A percentile compares a stretch with the other conserved stretches of the same genome.
These are phyloP conservation scores for Lepidocyrtoides sp. DNA, from an alignment of 2,888 invertebrate species.

Conservation along the genomic window DNA sequence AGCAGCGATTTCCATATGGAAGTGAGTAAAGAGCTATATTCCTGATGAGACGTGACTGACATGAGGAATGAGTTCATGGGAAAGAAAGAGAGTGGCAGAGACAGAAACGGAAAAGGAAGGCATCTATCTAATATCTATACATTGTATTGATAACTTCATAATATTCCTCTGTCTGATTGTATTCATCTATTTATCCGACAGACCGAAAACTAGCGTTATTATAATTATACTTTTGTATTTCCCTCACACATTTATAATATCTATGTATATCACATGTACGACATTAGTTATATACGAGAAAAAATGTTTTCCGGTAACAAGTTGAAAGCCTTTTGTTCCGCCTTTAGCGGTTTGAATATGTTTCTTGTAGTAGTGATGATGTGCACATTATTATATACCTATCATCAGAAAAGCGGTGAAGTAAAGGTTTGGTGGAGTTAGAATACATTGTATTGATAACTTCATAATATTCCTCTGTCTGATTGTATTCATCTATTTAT, in stretches of 20 bases:
- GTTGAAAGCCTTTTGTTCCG: background rate
- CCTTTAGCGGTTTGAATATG: background rate
- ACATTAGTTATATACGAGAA: background rate
- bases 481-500: background rate
- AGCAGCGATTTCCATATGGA: constrained; percentile 60
- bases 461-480: background rate
- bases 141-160: background rate
- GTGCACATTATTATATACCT: background rate
- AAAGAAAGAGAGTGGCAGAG: background rate
- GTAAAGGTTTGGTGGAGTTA: background rate
- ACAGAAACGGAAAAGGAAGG: background rate
- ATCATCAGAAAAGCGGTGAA: background rate
- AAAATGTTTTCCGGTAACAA: constrained; percentile 24
- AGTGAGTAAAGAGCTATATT: constrained; percentile 6
- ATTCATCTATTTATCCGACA: background rate
- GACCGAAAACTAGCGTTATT: no score
- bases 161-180: background rate
- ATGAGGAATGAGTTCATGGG: constrained; percentile 60
- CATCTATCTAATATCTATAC: background rate
- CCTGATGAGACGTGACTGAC: constrained; percentile 69
- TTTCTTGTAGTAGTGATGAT: background rate
- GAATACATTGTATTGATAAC: background rate
- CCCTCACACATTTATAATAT: no score
- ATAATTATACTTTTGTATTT: no score
- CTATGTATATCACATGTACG: background rate